Base-by-base conservation (phyloP, 2,797 vertebrate species). In the Chaunax sp. region DNA sequence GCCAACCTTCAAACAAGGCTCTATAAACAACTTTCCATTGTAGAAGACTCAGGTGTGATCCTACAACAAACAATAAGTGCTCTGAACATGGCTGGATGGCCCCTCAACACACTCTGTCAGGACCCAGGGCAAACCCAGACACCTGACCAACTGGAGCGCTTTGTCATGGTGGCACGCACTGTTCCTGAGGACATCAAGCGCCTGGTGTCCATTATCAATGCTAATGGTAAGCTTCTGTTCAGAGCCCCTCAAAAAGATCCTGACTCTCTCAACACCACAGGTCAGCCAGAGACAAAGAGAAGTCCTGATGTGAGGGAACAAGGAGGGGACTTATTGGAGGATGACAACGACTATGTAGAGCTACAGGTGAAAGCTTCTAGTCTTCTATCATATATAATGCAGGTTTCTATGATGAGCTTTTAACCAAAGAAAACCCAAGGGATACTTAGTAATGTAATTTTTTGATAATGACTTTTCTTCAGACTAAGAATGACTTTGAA, bases 221-320 rank as follows among this genome's bases (percentile, higher is more conserved):
- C 96, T 55, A 99, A 99, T 0, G 94, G 95, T 46, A 97, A 93
- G 81, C 96, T 99, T 57, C 94, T 99, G 47, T 99, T 98, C 88
- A 95, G 81, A 78, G 53, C 54, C 23, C 20, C 79, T 18, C 82
- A 72, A 50, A 92, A 84, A 80, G 89, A 90, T 40, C 37, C 56
- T 33, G 87, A 92, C 1, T n/a, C 55, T 11, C 19, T 52, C 70
- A 87, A 64, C 80, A 51, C 0, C 64, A 69, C 43, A 38, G 73
- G 22, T 80, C 77, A 35, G 46, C 38, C 55, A 19, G 77, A 86
- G 13, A 71, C 15, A 10, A 86, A 65, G 57, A 75, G 69, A 64
- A 66, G 15, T 53, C 23, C 41, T 5, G 65, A 58, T 19, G 70
- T 25, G 50, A 22, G 62, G 8, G 75, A 89, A 45, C 74, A 78